Percentiles rank a stretch among this genome's conserved stretches.
These are phyloP conservation scores for Myiotriccus ornatus DNA, from an alignment of 2,797 vertebrate genomes.

Conservation along the genomic window DNA sequence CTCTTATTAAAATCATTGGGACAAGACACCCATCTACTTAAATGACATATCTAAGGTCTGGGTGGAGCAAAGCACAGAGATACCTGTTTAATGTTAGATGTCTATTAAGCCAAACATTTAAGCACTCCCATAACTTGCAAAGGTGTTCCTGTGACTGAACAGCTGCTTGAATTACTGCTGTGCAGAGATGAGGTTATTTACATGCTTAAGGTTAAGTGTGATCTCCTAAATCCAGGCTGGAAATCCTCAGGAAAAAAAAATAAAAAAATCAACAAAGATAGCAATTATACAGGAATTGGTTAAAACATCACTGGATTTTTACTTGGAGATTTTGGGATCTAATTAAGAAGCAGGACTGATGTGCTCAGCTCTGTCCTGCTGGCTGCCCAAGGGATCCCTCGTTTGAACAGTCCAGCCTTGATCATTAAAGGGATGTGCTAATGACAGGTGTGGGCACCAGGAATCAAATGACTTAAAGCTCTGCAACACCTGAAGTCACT, in stretches of 20 bases:
- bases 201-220: background rate
- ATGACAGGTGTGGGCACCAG: conserved; percentile 1
- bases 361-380: background rate
- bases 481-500: conserved; percentile 40
- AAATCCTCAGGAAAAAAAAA: background rate
- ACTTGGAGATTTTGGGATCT: conserved; percentile 40
- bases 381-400: background rate
- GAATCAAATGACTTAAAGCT: background rate
- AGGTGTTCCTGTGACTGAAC: background rate
- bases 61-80: background rate
- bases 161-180: background rate
- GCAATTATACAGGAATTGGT: background rate
- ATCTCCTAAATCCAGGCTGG: background rate
- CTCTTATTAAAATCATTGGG: background rate
- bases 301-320: background rate
- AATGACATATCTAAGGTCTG: background rate
- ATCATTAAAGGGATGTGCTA: background rate
- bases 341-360: conserved; percentile 21
- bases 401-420: background rate
- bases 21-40: background rate
- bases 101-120: background rate
- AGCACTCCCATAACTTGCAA: background rate
- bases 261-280: background rate
- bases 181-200: background rate
- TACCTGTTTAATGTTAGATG: background rate